These are phyloP conservation scores for Capromys pilorides DNA, from an alignment of 2,797 vertebrate species.

Conservation along the genomic window DNA sequence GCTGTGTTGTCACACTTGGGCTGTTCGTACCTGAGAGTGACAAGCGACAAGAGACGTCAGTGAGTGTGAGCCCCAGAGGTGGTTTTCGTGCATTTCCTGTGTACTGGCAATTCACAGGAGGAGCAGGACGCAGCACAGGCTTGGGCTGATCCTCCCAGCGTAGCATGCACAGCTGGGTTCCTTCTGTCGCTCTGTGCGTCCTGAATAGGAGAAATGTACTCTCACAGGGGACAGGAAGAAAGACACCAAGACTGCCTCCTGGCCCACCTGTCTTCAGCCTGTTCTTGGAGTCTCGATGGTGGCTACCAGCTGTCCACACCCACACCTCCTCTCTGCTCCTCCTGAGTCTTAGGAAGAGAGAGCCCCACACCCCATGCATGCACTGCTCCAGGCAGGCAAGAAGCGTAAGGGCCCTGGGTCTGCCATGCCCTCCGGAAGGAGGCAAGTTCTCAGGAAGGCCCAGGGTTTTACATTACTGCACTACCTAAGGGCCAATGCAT, in stretches of 20 bases:
- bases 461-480: accelerated
- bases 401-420: accelerated
- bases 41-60: not conserved
- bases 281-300: too few species aligned
- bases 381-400: not conserved
- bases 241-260: accelerated
- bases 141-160: accelerated
- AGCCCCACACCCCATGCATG: accelerated
- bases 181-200: not conserved
- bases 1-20: constrained; percentile 96
- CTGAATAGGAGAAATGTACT: accelerated
- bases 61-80: not conserved
- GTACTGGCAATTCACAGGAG: accelerated
- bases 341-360: not conserved
- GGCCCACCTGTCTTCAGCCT: not conserved
- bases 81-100: not conserved
- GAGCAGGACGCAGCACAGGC: not conserved
- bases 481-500: too few species aligned
- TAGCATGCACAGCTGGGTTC: accelerated
- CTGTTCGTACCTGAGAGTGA: constrained; percentile 92
- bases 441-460: not conserved
- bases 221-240: accelerated
- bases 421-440: too few species aligned
- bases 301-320: not conserved
- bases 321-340: too few species aligned